A percentile compares a stretch with the other conserved stretches of the same genome.
phyloP scores from a whole-genome alignment of 2,113 vertebrate genomes.

The Cryptotis parvus region DNA sequence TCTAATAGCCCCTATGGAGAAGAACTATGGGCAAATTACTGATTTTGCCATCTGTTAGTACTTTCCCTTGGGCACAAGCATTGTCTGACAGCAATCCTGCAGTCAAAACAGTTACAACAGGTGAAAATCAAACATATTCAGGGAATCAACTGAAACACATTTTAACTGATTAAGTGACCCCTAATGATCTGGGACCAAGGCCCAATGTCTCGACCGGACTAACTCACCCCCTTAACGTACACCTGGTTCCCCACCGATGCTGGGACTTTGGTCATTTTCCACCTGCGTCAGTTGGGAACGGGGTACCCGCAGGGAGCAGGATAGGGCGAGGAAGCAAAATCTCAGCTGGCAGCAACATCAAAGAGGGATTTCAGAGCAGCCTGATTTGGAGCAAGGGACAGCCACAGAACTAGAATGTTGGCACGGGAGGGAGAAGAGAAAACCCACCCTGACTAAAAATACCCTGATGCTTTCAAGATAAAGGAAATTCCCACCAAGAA shows the following conservation, averaged over 20 bases:
- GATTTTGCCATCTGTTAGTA: slow-evolving; percentile 48
- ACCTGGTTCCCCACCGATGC: slow-evolving; percentile 44
- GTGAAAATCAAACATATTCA: slow-evolving; percentile 69
- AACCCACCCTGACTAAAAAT: slow-evolving; percentile 58
- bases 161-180: slow-evolving; percentile 66
- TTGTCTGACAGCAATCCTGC: slow-evolving; percentile 40
- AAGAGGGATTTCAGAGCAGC: slow-evolving; percentile 69
- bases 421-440: neutral
- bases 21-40: slow-evolving; percentile 53
- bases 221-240: slow-evolving; percentile 1
- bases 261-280: slow-evolving; percentile 63
- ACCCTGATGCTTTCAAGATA: slow-evolving; percentile 36
- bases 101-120: slow-evolving; percentile 52
- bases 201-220: slow-evolving; percentile 31
- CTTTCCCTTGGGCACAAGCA: slow-evolving; percentile 56
- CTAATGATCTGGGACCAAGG: slow-evolving; percentile 62
- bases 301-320: slow-evolving; percentile 62
- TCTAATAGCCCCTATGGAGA: neutral
- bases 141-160: slow-evolving; percentile 65
- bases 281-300: slow-evolving; percentile 71
- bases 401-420: slow-evolving; percentile 54
- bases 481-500: slow-evolving; percentile 54
- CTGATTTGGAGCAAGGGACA: slow-evolving; percentile 63
- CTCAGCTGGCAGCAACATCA: slow-evolving; percentile 74
- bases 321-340: slow-evolving; percentile 63